Conservation (phyloP, 2,797 vertebrate genomes). For the Crocidura indochinensis region DNA sequence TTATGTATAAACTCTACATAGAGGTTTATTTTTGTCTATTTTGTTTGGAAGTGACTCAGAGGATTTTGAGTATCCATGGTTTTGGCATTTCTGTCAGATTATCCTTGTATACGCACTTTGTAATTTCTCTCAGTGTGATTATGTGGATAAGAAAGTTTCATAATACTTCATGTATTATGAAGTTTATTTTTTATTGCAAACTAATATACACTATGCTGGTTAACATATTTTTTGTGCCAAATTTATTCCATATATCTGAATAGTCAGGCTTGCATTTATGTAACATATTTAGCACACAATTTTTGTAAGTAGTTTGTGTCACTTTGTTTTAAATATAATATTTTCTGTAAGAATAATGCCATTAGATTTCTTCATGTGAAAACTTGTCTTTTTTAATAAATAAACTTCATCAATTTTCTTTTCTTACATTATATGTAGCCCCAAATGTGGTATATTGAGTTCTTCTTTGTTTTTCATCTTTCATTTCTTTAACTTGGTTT, state of each 20-base stretch:
- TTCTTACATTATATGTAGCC: neutral
- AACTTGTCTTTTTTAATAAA: slow-evolving; percentile 6
- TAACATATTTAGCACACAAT: slow-evolving; percentile 60
- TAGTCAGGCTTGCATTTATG: slow-evolving; percentile 59
- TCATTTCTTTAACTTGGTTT: slow-evolving; percentile 32
- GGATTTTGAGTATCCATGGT: slow-evolving; percentile 59
- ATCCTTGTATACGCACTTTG: slow-evolving; percentile 61
- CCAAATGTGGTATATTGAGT: neutral
- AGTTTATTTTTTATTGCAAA: slow-evolving; percentile 67
- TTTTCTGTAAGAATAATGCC: neutral
- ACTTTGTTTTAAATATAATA: slow-evolving; percentile 65
- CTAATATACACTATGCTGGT: slow-evolving; percentile 48
- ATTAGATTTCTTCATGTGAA: slow-evolving; percentile 5
- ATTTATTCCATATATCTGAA: slow-evolving; percentile 44
- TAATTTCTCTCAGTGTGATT: slow-evolving; percentile 56
- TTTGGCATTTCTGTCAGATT: slow-evolving; percentile 74
- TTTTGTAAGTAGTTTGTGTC: slow-evolving; percentile 50
- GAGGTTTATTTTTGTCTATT: slow-evolving; percentile 61
- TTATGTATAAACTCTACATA: slow-evolving; percentile 38
- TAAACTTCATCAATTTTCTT: neutral
- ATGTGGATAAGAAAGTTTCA: slow-evolving; percentile 61
- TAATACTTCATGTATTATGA: slow-evolving; percentile 66
- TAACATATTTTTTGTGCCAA: slow-evolving; percentile 64
- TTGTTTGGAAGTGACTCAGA: slow-evolving; percentile 69
- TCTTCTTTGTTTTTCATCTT: neutral